phyloP scores from a whole-genome alignment of 1,140 invertebrate genomes.

The Teleopsis dalmanni region DNA sequence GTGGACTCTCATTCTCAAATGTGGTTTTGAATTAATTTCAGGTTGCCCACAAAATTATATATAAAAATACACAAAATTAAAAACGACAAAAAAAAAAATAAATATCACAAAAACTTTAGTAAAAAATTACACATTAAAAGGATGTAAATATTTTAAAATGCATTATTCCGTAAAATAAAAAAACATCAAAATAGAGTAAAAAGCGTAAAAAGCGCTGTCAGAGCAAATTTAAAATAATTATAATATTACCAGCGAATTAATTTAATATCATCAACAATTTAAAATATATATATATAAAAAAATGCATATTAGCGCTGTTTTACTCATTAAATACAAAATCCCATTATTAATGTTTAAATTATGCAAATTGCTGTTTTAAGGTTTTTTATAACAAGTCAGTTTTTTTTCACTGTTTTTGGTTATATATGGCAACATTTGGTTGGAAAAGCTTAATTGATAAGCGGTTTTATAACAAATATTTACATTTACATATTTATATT shows the following conservation, averaged over 20 bases:
- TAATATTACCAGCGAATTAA: constrained; percentile 2
- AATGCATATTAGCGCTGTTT: not conserved
- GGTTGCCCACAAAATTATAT: not conserved
- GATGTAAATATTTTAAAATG: constrained; percentile 5
- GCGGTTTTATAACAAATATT: constrained; percentile 2
- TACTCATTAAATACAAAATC: not conserved
- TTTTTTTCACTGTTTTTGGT: not conserved
- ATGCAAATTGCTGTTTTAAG: constrained; percentile 5
- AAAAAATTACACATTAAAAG: constrained; percentile 4
- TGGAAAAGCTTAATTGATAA: constrained; percentile 8
- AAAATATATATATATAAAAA: constrained; percentile 1
- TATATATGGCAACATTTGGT: constrained; percentile 7
- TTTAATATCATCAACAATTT: constrained; percentile 1
- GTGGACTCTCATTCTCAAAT: too few relatives aligned
- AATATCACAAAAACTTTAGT: not conserved
- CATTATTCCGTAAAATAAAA: constrained; percentile 1
- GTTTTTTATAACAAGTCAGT: constrained; percentile 3
- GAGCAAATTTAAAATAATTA: constrained; percentile 5
- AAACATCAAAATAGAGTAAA: not conserved
- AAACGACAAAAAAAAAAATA: not conserved
- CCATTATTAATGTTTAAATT: constrained; percentile 6
- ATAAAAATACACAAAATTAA: not conserved
- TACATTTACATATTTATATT: not conserved
- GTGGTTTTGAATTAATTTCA: too few relatives aligned
- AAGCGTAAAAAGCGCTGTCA: not conserved